Evolutionary conservation across 1,140 invertebrate genomes (phyloP), one percentile per base, ranked within the genome.

Genomic region (Stenopsyche tienmushanensis): DNA sequence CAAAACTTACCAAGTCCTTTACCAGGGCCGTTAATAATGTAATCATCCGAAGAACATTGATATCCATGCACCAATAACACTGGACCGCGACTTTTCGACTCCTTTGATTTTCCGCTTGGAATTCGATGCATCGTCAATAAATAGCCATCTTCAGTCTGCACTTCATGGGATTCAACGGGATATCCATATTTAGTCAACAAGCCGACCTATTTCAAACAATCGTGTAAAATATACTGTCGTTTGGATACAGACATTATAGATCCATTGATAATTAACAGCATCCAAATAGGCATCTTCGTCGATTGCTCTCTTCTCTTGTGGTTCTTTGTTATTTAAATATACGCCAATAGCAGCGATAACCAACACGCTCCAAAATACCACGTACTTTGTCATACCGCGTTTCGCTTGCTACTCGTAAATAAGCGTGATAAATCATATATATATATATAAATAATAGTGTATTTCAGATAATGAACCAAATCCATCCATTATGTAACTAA

Each of bases 51-150:
- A 1, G 73, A 72, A n/a, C 47, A 50, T 2, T 72, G 18, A 13
- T 42, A 9, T 20, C 29, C 55, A 25, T 58, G 55, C 55, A 58
- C 25, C 15, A 58, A 23, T 1, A 58, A 44, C 7, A 58, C 34
- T 34, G 83, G 83, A 66, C 83, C 85, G 71, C 75, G 86, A 1
- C 85, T 83, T 17, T 17, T 9, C 15, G 17, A 42, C 21, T 42
- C 85, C 66, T 85, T 86, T 75, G 79, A 78, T 75, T 15, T 29
- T 29, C 13, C 18, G 21, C 1, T 76, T 78, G 83, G 80, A 69
- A 88, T 85, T 29, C 85, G 75, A 64, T 86, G 83, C 5, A 87
- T 24, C 3, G 74, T 73, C 0, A 88, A 69, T 24, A 88, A 75
- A 65, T 86, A 89, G 13, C 82, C 81, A 73, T 88, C 87, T 21